Evolutionary conservation across 1,140 invertebrate genomes (phyloP).

Genomic region (Battus philenor): DNA sequence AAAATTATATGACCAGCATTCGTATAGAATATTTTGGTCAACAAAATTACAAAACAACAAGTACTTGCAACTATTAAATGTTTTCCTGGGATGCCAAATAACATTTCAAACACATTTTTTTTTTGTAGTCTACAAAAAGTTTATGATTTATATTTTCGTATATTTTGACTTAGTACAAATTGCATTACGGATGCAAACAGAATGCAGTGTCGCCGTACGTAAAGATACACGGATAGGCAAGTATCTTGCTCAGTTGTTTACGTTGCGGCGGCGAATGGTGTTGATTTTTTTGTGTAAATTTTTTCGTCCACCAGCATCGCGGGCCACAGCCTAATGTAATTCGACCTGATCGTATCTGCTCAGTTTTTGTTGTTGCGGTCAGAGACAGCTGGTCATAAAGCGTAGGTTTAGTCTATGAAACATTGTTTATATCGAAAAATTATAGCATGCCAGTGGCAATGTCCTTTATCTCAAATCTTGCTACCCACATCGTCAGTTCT

Average conservation of each 20-base stretch:
- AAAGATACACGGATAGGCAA: not conserved
- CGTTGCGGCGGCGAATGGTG: constrained; percentile 32
- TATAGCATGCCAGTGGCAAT: constrained; percentile 9
- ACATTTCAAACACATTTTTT: too few species aligned
- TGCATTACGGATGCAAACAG: too few species aligned
- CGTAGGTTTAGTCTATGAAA: constrained; percentile 40
- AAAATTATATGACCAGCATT: too few species aligned
- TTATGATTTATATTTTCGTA: too few species aligned
- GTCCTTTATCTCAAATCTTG: constrained; percentile 10
- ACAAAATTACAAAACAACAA: too few species aligned
- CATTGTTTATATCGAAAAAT: constrained; percentile 37
- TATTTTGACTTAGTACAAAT: too few species aligned
- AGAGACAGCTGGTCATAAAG: constrained; percentile 64
- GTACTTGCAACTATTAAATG: too few species aligned
- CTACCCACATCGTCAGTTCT: constrained; percentile 12
- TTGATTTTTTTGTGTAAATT: constrained; percentile 37
- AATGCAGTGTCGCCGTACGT: too few species aligned
- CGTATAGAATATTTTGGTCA: too few species aligned
- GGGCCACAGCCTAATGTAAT: constrained; percentile 61
- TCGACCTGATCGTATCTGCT: constrained; percentile 68
- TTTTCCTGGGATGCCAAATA: too few species aligned
- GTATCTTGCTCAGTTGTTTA: constrained; percentile 38
- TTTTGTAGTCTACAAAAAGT: too few species aligned
- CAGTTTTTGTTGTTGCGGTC: constrained; percentile 68
- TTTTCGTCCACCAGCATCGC: constrained; percentile 41